Evolutionary conservation across 2,888 invertebrate genomes (phyloP), one percentile per base, ranked within the genome.

Genomic region (Chorisops tibialis): DNA sequence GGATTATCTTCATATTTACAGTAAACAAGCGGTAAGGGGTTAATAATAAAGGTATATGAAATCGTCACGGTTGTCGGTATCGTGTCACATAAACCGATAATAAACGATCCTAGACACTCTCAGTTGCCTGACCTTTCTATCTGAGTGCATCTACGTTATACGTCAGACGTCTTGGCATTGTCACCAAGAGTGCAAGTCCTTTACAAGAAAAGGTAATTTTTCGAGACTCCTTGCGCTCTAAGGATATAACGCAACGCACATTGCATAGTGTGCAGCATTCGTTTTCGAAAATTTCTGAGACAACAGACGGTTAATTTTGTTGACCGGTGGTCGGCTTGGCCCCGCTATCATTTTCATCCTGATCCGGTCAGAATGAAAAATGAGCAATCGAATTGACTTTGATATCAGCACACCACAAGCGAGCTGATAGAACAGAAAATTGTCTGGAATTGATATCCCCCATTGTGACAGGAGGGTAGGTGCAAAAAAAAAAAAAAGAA

Each of bases 1-100:
- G 66, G 69, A 73, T 74, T 73, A 75, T 73, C 71, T 70, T 75
- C 70, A 75, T 75, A 71, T 72, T 67, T 69, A 73, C 70, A 68
- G 73, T 76, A 74, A 76, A 75, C 73, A 75, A 66, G 68, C 63
- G 52, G 56, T 30, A 35, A 56, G 45, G 14, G 18, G 45, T 56
- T 30, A 9, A 16, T 35, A 45, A 18, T n/a, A 30, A 30, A 45
- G 56, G 52, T 54, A 41, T 4, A 2, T n/a, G 21, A 18, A 51
- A 11, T n/a, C n/a, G 37, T 51, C 38, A 51, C 19, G 35, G 41
- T 16, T n/a, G 19, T 30, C 30, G 30, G 30, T 30, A 2, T 30
- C 30, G 30, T 30, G 30, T 30, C 30, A 30, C 30, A 30, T 30
- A 30, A 9, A 30, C 30, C 30, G 30, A 9, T 9, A 30, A 30